Evolutionary conservation across 2,797 vertebrate genomes (phyloP).

Genomic region (Mergus octosetaceus): DNA sequence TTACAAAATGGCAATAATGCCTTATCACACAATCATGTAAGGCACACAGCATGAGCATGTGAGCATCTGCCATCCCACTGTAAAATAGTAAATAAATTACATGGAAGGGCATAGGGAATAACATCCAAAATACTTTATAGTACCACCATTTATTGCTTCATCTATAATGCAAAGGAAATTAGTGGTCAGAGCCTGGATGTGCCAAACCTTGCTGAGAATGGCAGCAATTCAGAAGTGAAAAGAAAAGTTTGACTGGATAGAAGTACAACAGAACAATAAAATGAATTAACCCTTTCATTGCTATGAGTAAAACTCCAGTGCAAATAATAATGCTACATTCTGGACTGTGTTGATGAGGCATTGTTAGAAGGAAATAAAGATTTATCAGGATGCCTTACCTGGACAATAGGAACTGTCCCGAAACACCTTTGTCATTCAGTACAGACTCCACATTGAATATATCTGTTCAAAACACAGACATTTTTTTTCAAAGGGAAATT

Average conservation of each 20-base stretch:
- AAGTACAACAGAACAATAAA: neutral
- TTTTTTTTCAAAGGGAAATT: neutral
- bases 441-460: neutral
- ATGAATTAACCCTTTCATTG: neutral
- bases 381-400: neutral
- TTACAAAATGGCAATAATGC: neutral
- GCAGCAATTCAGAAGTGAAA: neutral
- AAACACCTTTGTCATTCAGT: neutral
- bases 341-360: neutral
- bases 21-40: neutral
- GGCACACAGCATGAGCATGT: fast-evolving
- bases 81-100: conserved; percentile 1
- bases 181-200: neutral
- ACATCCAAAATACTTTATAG: neutral
- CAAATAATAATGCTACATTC: neutral
- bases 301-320: neutral
- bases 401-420: neutral
- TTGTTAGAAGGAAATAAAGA: neutral
- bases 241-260: neutral
- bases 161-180: neutral
- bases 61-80: neutral
- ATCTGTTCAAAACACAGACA: neutral
- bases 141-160: neutral
- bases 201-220: neutral
- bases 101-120: neutral